These are phyloP conservation scores for Proteles cristata DNA, from an alignment of 2,113 vertebrate species.

Conservation along the genomic window DNA sequence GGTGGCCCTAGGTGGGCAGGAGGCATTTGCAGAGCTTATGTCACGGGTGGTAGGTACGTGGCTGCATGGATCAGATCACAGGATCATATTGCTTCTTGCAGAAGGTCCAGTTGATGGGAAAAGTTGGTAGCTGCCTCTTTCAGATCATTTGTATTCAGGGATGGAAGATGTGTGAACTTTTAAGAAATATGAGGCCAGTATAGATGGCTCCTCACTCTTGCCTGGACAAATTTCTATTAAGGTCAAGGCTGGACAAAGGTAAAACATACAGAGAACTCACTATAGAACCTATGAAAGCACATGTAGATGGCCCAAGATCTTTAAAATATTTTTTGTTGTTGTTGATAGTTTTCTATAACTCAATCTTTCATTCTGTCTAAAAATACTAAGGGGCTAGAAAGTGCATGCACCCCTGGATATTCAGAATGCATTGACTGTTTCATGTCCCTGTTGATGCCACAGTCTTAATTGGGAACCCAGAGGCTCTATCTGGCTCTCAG, in stretches of 20 bases:
- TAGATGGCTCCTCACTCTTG: background rate
- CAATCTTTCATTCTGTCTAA: background rate
- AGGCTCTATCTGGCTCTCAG: background rate
- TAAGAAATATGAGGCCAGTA: background rate
- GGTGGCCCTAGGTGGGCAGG: background rate
- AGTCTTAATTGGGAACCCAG: background rate
- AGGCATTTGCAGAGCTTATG: background rate
- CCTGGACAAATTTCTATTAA: conserved; percentile 10
- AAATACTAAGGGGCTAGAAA: background rate
- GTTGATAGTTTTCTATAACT: background rate
- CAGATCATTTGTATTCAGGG: background rate
- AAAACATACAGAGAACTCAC: background rate
- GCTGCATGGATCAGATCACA: background rate
- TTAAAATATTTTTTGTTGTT: background rate
- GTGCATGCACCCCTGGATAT: rapidly evolving
- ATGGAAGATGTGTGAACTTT: background rate
- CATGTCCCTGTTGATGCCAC: rapidly evolving
- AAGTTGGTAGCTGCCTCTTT: background rate
- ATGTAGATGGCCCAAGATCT: background rate
- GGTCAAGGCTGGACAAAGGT: background rate
- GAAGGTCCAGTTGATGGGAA: background rate
- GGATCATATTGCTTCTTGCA: background rate
- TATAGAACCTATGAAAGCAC: background rate
- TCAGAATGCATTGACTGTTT: background rate
- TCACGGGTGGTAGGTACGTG: background rate